These are phyloP conservation scores for Numida meleagris DNA, from an alignment of 2,113 vertebrate species.

Conservation along the genomic window DNA sequence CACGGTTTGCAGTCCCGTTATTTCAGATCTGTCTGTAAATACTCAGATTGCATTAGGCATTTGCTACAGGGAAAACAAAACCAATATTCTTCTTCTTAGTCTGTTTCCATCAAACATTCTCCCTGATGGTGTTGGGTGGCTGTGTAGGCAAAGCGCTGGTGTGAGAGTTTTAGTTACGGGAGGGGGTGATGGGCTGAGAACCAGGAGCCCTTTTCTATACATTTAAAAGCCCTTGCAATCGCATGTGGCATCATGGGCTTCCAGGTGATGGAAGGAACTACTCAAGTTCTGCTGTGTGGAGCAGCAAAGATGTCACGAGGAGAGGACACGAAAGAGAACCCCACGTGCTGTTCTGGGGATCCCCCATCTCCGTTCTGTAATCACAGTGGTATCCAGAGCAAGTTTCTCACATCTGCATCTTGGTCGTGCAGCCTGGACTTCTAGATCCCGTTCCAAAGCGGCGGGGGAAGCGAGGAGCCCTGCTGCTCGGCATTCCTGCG, in stretches of 20 bases:
- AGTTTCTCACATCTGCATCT: neutral
- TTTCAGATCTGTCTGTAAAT: neutral
- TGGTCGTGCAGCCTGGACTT: neutral
- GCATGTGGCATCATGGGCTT: neutral
- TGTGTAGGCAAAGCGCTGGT: neutral
- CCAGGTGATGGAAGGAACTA: neutral
- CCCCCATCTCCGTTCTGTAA: neutral
- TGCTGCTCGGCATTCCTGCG: neutral
- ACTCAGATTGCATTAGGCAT: neutral
- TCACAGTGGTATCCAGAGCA: neutral
- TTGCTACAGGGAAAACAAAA: neutral
- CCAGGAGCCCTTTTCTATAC: neutral
- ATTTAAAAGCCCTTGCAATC: neutral
- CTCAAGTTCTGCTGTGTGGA: neutral
- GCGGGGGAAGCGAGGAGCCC: neutral
- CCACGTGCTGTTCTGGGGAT: accelerated
- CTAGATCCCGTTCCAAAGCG: neutral
- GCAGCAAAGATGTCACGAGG: neutral
- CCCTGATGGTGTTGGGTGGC: neutral
- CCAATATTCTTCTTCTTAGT: neutral
- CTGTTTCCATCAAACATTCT: neutral
- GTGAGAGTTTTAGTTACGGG: neutral
- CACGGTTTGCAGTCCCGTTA: neutral
- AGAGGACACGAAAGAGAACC: neutral
- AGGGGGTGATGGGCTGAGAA: neutral